Evolutionary conservation across 2,797 vertebrate genomes (phyloP).

Genomic region (Cynodonichthys magdalenae): DNA sequence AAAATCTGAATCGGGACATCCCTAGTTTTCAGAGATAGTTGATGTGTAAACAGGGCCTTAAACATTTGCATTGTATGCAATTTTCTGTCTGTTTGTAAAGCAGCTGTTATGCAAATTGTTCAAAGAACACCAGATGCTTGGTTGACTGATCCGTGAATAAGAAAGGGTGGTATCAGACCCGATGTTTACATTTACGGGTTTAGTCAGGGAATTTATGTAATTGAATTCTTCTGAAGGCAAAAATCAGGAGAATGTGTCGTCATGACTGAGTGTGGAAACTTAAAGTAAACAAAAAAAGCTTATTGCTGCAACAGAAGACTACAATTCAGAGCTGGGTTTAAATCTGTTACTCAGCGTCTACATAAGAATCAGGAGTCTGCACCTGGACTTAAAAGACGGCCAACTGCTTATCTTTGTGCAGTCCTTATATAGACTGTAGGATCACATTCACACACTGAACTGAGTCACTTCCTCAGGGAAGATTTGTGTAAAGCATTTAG

Average conservation of each 20-base stretch:
- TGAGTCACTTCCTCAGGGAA: slow-evolving; percentile 9
- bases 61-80: background rate
- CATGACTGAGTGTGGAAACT: slow-evolving; percentile 6
- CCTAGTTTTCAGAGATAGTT: no score
- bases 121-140: background rate
- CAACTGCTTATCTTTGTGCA: slow-evolving; percentile 43
- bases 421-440: slow-evolving; percentile 32
- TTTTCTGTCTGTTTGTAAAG: background rate
- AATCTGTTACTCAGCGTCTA: slow-evolving; percentile 38
- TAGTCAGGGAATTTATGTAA: background rate
- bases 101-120: background rate
- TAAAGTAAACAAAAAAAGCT: slow-evolving; percentile 4
- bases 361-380: slow-evolving; percentile 47
- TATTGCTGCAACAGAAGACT: slow-evolving; percentile 11
- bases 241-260: background rate
- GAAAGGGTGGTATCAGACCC: background rate
- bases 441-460: slow-evolving; percentile 23
- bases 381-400: slow-evolving; percentile 43
- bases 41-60: no score
- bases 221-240: background rate
- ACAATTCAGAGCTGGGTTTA: background rate
- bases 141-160: background rate
- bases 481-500: background rate
- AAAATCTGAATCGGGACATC: no score
- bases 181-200: background rate